Percentiles rank a stretch among this genome's conserved stretches.
Conservation (phyloP, 1,140 invertebrate species). For the Arion vulgaris region DNA sequence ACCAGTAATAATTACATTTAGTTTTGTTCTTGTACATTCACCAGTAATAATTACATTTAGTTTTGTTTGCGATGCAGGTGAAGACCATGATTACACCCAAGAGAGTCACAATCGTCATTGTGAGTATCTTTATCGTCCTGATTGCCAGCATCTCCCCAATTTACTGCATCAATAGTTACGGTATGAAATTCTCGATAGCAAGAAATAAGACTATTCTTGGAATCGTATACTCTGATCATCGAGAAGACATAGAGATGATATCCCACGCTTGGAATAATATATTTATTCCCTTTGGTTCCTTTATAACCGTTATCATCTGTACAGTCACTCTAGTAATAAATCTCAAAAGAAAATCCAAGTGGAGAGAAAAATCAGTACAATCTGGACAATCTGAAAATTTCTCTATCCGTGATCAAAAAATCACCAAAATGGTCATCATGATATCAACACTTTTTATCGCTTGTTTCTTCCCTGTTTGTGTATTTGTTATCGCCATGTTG, state of each 20-base stretch:
- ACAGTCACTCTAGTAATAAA: background rate
- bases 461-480: conserved; percentile 12
- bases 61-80: background rate
- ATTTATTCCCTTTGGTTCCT: conserved; percentile 5
- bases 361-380: background rate
- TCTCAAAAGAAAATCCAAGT: background rate
- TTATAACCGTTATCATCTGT: background rate
- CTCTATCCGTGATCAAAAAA: conserved; percentile 14
- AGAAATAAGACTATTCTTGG: conserved; percentile 19
- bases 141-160: conserved; percentile 1
- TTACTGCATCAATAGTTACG: background rate
- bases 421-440: conserved; percentile 9
- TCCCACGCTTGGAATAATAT: background rate
- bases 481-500: background rate
- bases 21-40: too few relatives aligned
- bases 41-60: too few relatives aligned
- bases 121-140: background rate
- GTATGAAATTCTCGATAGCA: background rate
- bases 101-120: background rate
- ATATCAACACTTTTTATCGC: background rate
- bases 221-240: background rate
- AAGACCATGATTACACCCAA: background rate
- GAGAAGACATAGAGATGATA: background rate
- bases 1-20: too few relatives aligned
- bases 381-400: background rate